Evolutionary conservation across 1,140 invertebrate species (phyloP), one percentile per base, ranked within the genome.

Genomic region (Drosophila paulistorum): DNA sequence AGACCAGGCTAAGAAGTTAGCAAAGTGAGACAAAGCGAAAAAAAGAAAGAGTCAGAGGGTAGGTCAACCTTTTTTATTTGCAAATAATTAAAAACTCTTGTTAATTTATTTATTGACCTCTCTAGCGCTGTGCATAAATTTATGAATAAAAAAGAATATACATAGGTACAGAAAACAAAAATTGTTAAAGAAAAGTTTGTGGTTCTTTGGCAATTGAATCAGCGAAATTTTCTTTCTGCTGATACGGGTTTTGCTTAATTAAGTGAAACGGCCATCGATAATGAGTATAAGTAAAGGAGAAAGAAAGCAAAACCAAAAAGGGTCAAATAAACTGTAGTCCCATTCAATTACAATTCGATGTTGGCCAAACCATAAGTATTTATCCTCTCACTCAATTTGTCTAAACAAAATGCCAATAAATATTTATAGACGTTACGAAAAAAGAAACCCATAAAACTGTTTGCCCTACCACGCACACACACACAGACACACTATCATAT

Each of bases 51-150:
- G 5, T 6, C 30, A 7, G 30, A 30, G 59, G 68, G 23, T 39
- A 7, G 30, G 48, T 13, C 17, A 41, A 51, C 70, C 55, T 71
- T 62, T 71, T 75, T 89, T 89, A 84, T 90, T 89, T 90, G 68
- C 85, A 89, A 89, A 89, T 89, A 89, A 89, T 89, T 89, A 90
- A 89, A 89, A 89, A 78, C 77, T 54, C 45, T 80, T 79, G 74
- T 71, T 65, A 87, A 87, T 83, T 87, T 87, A 86, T 86, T 78
- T 90, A 89, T 79, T 79, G 72, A 78, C 72, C 78, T 59, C 39
- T 59, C 57, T 59, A 23, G 45, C 17, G 10, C 45, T 51, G 17
- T 23, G 45, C 45, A 51, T 51, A 51, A 51, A 51, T 23, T 51
- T 51, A 20, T 30, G 7, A 30, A 30, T 51, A 51, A 17, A 20